Evolutionary conservation across 2,888 invertebrate genomes (phyloP).

Genomic region (Bruchidius siliquastri): DNA sequence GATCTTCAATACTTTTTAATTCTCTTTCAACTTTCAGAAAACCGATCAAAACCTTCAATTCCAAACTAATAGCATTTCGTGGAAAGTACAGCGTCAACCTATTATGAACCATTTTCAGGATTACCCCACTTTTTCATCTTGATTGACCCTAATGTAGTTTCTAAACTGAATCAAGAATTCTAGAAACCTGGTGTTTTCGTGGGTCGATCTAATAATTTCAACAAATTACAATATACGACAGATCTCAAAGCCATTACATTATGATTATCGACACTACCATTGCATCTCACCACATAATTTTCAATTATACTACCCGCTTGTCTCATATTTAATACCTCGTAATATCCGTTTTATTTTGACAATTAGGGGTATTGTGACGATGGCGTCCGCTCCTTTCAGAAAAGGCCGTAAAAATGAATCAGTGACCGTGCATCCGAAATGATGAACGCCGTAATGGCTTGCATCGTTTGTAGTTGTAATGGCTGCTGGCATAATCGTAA

Average conservation of each 20-base stretch:
- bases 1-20: too few species aligned
- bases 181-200: too few species aligned
- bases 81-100: too few species aligned
- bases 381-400: slow-evolving; percentile 21
- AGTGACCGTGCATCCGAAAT: slow-evolving; percentile 13
- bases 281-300: neutral
- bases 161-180: too few species aligned
- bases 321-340: neutral
- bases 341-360: slow-evolving; percentile 14
- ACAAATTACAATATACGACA: neutral
- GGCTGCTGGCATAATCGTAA: neutral
- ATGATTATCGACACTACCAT: neutral
- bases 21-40: too few species aligned
- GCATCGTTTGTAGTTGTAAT: slow-evolving; percentile 10
- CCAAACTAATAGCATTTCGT: too few species aligned
- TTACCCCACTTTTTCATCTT: too few species aligned
- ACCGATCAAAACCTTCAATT: too few species aligned
- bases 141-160: too few species aligned
- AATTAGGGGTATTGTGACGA: slow-evolving; percentile 33
- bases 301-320: neutral
- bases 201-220: too few species aligned
- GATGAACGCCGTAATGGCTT: slow-evolving; percentile 14
- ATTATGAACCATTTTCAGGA: too few species aligned
- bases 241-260: neutral
- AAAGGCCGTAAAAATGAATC: slow-evolving; percentile 16